These are phyloP conservation scores for Brachyrhaphis roseni DNA, from an alignment of 2,797 vertebrate genomes.

Conservation along the genomic window DNA sequence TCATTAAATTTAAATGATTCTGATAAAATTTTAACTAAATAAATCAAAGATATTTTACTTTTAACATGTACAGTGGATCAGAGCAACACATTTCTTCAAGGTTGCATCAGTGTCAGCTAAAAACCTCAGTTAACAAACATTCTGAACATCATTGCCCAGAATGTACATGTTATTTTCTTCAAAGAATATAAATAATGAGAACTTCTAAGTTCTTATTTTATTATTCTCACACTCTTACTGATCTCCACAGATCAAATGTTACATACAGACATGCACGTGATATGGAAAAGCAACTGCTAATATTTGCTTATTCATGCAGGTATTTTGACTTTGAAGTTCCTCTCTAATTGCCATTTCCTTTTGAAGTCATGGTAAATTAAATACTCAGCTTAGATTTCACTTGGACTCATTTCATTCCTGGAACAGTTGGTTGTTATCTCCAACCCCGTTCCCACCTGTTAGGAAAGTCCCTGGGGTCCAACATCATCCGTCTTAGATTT, in stretches of 20 bases:
- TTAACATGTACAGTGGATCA: background rate
- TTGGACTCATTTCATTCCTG: slow-evolving; percentile 57
- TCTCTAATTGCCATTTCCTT: slow-evolving; percentile 61
- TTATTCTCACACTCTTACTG: slow-evolving; percentile 3
- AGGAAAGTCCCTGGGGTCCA: slow-evolving; percentile 44
- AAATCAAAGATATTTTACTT: background rate
- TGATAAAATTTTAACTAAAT: background rate
- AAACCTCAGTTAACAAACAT: background rate
- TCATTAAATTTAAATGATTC: background rate
- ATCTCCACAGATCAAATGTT: slow-evolving; percentile 30
- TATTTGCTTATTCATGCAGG: slow-evolving; percentile 49
- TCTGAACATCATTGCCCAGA: background rate
- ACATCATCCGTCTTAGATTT: slow-evolving; percentile 40
- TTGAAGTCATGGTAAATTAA: slow-evolving; percentile 63
- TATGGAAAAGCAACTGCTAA: slow-evolving; percentile 19
- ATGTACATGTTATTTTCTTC: background rate
- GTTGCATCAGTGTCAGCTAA: background rate
- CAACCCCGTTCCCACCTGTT: slow-evolving; percentile 46
- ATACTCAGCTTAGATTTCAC: slow-evolving; percentile 51
- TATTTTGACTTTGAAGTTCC: slow-evolving; percentile 61
- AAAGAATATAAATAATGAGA: slow-evolving; percentile 1
- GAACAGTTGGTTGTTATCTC: slow-evolving; percentile 58
- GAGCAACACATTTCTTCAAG: background rate
- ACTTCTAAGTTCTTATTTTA: background rate
- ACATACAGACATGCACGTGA: slow-evolving; percentile 7